Base-by-base conservation (phyloP, 2,797 vertebrate species). In the Tadarida brasiliensis region DNA sequence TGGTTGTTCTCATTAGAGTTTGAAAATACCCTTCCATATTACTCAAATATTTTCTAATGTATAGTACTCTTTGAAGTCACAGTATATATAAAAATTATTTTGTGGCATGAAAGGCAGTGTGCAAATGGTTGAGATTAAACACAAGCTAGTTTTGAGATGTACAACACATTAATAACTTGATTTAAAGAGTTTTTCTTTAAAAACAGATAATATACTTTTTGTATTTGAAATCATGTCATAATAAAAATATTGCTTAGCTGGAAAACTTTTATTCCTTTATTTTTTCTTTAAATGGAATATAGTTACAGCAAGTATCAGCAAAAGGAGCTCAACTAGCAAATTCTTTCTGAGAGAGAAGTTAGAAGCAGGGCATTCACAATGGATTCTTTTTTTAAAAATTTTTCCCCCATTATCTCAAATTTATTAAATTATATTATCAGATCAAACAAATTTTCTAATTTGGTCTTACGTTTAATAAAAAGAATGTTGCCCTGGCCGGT, bases 221-320 rank as follows among this genome's bases (percentile, higher is more conserved):
- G 2, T 87, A 95, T 97, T 92, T 95, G 76, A 96, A 98, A 97
- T 83, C 49, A 19, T 96, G 76, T 96, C 90, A 96, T 74, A 81
- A 70, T 85, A 92, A 78, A 98, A 96, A 92, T 96, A 95, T 96
- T 97, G 92, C 96, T 97, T 97, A 97, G 93, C 49, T 96, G 84
- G 49, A 86, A 95, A 97, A 89, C 33, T 47, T 59, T 93, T 95
- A 59, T 87, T 90, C 9, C 11, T 3, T 33, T 39, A 47, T 12
- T 3, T 15, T 84, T 95, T 95, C 73, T 94, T 94, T 87, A 65
- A 94, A 90, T 93, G 61, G 59, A 95, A 97, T 92, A 76, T 26
- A 94, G 82, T 84, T 94, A 84, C 30, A 87, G 49, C 92, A 87
- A 49, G 59, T 84, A 70, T 97, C 94, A 98, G 94, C 96, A 98